Conservation (phyloP, 2,113 vertebrate genomes). For the Microtus ochrogaster region DNA sequence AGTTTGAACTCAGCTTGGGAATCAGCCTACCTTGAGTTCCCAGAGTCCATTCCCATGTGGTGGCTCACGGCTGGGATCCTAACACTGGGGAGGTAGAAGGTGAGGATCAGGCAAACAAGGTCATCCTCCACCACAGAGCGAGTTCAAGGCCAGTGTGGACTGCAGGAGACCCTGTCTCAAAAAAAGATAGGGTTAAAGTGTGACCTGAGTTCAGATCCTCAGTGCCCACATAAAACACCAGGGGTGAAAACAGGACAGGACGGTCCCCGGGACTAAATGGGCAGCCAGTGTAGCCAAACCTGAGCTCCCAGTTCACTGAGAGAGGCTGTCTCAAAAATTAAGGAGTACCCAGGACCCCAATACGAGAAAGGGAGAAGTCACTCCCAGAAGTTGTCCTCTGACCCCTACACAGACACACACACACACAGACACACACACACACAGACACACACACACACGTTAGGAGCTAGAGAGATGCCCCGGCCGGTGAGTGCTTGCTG, state of each 20-base stretch:
- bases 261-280: too few relatives aligned
- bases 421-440: too few relatives aligned
- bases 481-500: neutral
- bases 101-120: neutral
- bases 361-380: neutral
- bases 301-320: neutral
- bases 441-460: neutral
- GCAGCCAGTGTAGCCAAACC: neutral
- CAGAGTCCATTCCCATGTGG: too few relatives aligned
- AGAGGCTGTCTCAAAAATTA: neutral
- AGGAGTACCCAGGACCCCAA: neutral
- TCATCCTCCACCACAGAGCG: neutral
- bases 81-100: neutral
- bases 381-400: neutral
- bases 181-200: neutral
- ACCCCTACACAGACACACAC: neutral
- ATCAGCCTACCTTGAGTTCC: too few relatives aligned
- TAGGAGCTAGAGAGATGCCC: neutral
- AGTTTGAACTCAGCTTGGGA: neutral
- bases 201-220: neutral
- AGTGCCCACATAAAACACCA: neutral
- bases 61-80: neutral
- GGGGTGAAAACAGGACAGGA: neutral
- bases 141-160: neutral
- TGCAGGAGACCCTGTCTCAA: neutral